Evolutionary conservation across 2,113 vertebrate genomes (phyloP).

Genomic region (Mystacornis crossleyi): DNA sequence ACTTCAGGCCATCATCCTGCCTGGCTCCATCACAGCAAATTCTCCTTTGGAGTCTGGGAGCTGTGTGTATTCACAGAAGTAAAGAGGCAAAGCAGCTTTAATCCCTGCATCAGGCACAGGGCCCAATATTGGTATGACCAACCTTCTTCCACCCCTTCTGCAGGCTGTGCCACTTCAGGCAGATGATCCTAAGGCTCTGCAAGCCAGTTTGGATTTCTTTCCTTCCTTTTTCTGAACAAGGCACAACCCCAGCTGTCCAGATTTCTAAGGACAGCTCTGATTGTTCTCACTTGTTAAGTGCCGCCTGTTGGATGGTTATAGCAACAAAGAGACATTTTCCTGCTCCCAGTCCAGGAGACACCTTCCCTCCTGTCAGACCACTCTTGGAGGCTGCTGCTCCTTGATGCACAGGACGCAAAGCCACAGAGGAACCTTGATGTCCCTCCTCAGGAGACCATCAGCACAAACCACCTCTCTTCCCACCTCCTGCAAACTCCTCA

Average conservation of each 20-base stretch:
- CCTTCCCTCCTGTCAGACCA: not conserved
- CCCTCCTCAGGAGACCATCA: not conserved
- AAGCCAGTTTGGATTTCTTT: not conserved
- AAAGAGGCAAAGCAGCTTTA: not conserved
- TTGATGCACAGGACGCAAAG: fast-evolving
- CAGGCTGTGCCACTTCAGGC: not conserved
- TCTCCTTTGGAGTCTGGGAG: not conserved
- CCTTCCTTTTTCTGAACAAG: not conserved
- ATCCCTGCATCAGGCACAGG: not conserved
- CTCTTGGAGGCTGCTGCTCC: not conserved
- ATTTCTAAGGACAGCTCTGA: not conserved
- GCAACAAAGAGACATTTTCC: too few species aligned
- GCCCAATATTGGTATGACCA: fast-evolving
- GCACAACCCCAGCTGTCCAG: not conserved
- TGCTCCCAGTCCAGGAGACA: not conserved
- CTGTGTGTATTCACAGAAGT: fast-evolving
- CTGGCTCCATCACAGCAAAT: fast-evolving
- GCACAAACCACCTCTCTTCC: not conserved
- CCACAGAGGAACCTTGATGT: not conserved
- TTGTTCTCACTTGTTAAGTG: not conserved
- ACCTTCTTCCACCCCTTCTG: not conserved
- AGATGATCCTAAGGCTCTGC: not conserved
- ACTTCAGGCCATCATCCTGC: not conserved
- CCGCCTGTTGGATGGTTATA: not conserved
- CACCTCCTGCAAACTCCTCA: not conserved